Conservation (phyloP, 2,113 vertebrate genomes). For the Parus major region DNA sequence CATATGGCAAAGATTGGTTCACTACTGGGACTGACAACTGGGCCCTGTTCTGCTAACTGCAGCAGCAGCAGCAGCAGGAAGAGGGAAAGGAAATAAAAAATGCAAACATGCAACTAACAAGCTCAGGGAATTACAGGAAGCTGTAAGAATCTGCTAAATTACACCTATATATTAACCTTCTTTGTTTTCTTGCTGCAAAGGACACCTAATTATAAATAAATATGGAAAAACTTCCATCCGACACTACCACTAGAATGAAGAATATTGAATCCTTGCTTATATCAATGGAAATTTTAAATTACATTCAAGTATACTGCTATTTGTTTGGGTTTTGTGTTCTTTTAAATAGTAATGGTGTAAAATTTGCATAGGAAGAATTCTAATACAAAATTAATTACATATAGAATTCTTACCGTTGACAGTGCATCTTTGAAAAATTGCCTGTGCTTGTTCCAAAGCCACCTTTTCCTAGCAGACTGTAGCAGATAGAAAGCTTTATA, state of each 20-base stretch:
- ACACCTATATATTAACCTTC: slow-evolving; percentile 26
- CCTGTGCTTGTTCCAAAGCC: background rate
- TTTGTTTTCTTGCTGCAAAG: slow-evolving; percentile 41
- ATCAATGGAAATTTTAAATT: background rate
- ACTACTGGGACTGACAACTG: background rate
- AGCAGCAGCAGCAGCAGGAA: slow-evolving; percentile 5
- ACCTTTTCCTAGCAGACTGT: background rate
- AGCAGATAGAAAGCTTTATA: background rate
- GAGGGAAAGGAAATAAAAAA: slow-evolving; percentile 26
- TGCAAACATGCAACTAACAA: slow-evolving; percentile 16
- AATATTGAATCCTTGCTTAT: background rate
- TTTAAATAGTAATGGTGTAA: background rate
- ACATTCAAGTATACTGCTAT: background rate
- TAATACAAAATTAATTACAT: background rate
- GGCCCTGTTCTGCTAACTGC: background rate
- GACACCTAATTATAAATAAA: slow-evolving; percentile 19
- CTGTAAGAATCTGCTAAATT: slow-evolving; percentile 21
- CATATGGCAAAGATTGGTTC: background rate
- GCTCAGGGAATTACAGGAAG: background rate
- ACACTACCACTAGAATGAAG: background rate
- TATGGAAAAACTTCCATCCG: background rate
- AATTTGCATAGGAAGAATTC: background rate
- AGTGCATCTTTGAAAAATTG: background rate
- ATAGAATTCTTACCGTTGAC: background rate
- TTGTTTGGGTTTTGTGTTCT: background rate